These are phyloP conservation scores for Mythimna ferrago DNA, from an alignment of 2,888 invertebrate species.

Conservation along the genomic window DNA sequence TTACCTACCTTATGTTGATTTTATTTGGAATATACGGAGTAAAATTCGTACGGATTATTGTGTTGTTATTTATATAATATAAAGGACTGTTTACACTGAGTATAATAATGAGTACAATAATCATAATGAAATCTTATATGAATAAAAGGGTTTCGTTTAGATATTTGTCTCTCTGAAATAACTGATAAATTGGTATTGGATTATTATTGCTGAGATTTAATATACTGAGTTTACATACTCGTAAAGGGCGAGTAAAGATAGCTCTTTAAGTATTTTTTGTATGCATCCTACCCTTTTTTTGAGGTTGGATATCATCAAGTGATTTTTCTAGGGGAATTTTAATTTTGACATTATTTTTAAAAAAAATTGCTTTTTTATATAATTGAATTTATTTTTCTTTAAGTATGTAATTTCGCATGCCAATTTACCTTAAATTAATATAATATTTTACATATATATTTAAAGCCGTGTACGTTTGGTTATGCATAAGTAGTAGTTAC, in stretches of 20 bases:
- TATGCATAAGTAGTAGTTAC: too few relatives aligned
- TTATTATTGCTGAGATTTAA: background rate
- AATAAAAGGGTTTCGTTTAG: background rate
- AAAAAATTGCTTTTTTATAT: too few relatives aligned
- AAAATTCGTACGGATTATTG: background rate
- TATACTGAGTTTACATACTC: background rate
- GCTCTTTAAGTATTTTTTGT: constrained; percentile 1
- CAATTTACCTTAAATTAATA: too few relatives aligned
- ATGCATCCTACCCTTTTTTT: constrained; percentile 22
- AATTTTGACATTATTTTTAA: too few relatives aligned
- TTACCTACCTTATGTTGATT: constrained; percentile 1
- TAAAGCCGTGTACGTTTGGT: too few relatives aligned
- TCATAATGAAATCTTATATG: background rate
- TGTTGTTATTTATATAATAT: background rate
- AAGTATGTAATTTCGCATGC: too few relatives aligned
- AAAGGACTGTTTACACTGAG: background rate
- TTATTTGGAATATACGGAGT: background rate
- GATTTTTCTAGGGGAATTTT: too few relatives aligned
- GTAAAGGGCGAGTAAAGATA: background rate
- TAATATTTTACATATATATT: too few relatives aligned
- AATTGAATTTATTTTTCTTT: too few relatives aligned
- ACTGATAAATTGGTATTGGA: background rate
- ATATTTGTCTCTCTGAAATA: background rate
- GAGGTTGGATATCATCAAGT: too few relatives aligned
- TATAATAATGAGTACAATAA: background rate